These are phyloP conservation scores for Drosophila paulistorum DNA, from an alignment of 1,140 invertebrate species.

Conservation along the genomic window DNA sequence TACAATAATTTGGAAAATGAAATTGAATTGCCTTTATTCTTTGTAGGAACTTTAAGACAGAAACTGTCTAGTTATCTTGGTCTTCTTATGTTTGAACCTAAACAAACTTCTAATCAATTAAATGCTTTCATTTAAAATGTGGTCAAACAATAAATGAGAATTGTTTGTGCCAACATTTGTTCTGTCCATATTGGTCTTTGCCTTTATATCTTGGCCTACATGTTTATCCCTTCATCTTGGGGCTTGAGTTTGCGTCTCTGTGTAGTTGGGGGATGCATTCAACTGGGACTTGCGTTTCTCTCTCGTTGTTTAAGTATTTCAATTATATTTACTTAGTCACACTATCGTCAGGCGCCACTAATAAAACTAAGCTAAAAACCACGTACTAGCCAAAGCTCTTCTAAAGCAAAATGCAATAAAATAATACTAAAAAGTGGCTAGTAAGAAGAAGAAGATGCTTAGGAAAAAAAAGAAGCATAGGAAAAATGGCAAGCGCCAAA, in stretches of 20 bases:
- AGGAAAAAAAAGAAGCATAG: constrained; percentile 36
- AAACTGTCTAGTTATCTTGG: too few relatives aligned
- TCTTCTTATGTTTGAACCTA: too few relatives aligned
- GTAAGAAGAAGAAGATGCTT: constrained; percentile 14
- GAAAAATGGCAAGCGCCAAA: constrained; percentile 78
- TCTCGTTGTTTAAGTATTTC: too few relatives aligned
- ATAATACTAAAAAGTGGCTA: neutral
- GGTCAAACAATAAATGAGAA: neutral
- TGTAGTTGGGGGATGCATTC: neutral
- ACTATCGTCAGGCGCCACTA: constrained; percentile 19
- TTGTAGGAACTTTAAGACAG: too few relatives aligned
- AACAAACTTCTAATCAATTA: too few relatives aligned
- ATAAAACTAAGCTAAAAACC: constrained; percentile 73
- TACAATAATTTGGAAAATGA: too few relatives aligned
- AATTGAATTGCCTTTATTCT: too few relatives aligned
- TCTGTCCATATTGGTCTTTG: neutral
- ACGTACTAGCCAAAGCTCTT: constrained; percentile 50
- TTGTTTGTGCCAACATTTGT: neutral
- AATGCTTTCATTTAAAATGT: too few relatives aligned
- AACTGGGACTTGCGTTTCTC: neutral
- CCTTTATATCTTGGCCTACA: neutral
- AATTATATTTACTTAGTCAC: constrained; percentile 6
- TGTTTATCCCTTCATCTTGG: neutral
- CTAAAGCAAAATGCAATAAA: neutral
- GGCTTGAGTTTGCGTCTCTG: neutral